Evolutionary conservation across 2,888 invertebrate genomes (phyloP), one percentile per base, ranked within the genome.

Genomic region (Therioaphis trifolii): DNA sequence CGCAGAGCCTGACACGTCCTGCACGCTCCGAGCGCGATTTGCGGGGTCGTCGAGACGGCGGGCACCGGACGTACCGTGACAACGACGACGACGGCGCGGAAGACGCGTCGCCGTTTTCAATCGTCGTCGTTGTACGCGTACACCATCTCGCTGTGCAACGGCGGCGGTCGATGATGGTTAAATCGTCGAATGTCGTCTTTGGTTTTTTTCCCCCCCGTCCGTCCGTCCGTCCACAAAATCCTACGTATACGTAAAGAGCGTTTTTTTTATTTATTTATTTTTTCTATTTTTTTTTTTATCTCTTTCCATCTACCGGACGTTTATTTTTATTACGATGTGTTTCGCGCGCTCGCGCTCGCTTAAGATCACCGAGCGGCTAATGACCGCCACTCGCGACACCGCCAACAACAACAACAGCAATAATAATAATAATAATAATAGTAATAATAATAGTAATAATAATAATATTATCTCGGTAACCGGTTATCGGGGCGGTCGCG

Each of bases 21-120:
- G 55, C 78, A 78, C 78, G 78, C 68, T 40, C 68, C 78, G 68
- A 43, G n/a, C 40, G 14, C 55, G 52, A 78, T 68, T 68, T 12
- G 35, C 1, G 29, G 29, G 29, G 49, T 49, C 21, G 40, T 35
- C 63, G 43, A 15, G 75, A 49, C 63, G 58, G 4, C 52, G n/a
- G 55, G 3, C 3, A 15, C 55, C 52, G 68, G 66, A 66, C 77
- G 77, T 52, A 35, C 68, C 78, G 68, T 78, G 68, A 78, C 78
- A 52, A 29, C 27, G 58, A 21, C 15, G 58, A 27, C 43, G 27
- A 52, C 68, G 43, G 21, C 9, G n/a, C n/a, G n/a, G n/a, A 15
- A 46, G 29, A 52, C 49, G 58, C 27, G 46, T 76, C n/a, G n/a
- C n/a, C n/a, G n/a, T n/a, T n/a, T 76, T 76, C 29, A 76, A 76